Conservation (phyloP, 2,113 vertebrate genomes). For the Miniopterus natalensis region DNA sequence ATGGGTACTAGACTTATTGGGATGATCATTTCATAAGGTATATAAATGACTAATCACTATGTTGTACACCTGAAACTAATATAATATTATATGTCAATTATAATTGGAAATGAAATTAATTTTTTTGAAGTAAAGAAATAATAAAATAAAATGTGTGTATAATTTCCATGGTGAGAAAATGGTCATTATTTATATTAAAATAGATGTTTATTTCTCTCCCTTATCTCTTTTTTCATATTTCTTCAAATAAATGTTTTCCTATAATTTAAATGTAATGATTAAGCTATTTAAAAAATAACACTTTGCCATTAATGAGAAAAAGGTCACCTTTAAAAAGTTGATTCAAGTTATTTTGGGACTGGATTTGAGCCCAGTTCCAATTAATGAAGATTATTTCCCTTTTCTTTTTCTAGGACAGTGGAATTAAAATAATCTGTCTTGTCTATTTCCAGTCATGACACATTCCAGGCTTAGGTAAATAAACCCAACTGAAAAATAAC, state of each 20-base stretch:
- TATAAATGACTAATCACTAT: background rate
- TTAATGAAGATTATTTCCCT: conserved; percentile 53
- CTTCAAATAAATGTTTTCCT: conserved; percentile 23
- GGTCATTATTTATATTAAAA: conserved; percentile 33
- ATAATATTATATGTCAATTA: background rate
- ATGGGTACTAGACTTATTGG: background rate
- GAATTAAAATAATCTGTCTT: conserved; percentile 65
- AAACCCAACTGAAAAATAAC: conserved; percentile 70
- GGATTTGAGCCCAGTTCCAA: conserved; percentile 49
- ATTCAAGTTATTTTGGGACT: conserved; percentile 58
- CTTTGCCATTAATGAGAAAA: conserved; percentile 28
- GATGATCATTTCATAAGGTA: background rate
- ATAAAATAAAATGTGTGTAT: background rate
- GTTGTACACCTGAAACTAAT: background rate
- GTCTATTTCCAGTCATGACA: conserved; percentile 71
- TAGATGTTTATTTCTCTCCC: conserved; percentile 21
- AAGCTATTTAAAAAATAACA: conserved; percentile 30
- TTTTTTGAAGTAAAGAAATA: background rate
- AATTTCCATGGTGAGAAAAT: conserved; percentile 19
- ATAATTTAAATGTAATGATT: conserved; percentile 53
- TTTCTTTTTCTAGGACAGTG: conserved; percentile 44
- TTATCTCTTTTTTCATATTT: conserved; percentile 16
- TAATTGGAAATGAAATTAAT: background rate
- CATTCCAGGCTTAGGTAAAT: conserved; percentile 69
- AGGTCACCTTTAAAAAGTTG: conserved; percentile 56